A percentile compares a stretch with the other conserved stretches of the same genome.
Evolutionary conservation across 2,888 invertebrate genomes (phyloP).

Genomic region (Pantelozetes paolii): DNA sequence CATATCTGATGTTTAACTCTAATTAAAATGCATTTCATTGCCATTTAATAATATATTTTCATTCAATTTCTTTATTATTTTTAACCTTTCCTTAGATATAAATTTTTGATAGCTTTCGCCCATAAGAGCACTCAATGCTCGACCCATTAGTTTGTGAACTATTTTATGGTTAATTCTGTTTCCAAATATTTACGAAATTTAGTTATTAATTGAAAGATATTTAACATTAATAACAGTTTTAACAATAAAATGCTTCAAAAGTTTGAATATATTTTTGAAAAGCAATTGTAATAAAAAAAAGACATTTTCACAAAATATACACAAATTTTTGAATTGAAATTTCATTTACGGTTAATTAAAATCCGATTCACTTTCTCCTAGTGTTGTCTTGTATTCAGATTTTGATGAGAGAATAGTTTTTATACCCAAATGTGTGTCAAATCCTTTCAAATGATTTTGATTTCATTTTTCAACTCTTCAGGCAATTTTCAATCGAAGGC

Average conservation of each 20-base stretch:
- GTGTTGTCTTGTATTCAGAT: too few species aligned
- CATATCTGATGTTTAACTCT: background rate
- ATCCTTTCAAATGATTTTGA: background rate
- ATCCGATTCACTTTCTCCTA: too few species aligned
- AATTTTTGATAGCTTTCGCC: background rate
- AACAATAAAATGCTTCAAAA: too few species aligned
- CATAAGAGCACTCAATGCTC: background rate
- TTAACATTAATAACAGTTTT: background rate
- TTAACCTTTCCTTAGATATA: background rate
- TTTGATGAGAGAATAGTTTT: background rate
- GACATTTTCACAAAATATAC: too few species aligned
- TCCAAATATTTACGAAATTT: background rate
- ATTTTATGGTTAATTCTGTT: too few species aligned
- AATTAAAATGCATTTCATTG: conserved; percentile 13
- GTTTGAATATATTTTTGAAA: too few species aligned
- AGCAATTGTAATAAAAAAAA: too few species aligned
- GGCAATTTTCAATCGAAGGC: conserved; percentile 5
- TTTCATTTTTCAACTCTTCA: background rate
- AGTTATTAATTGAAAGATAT: background rate
- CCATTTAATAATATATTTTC: background rate
- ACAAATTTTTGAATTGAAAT: too few species aligned
- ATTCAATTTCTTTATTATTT: background rate
- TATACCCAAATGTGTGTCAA: background rate
- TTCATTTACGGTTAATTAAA: too few species aligned
- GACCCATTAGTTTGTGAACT: too few species aligned